Evolutionary conservation across 2,888 invertebrate genomes (phyloP).

Genomic region (Agonopterix arenella): DNA sequence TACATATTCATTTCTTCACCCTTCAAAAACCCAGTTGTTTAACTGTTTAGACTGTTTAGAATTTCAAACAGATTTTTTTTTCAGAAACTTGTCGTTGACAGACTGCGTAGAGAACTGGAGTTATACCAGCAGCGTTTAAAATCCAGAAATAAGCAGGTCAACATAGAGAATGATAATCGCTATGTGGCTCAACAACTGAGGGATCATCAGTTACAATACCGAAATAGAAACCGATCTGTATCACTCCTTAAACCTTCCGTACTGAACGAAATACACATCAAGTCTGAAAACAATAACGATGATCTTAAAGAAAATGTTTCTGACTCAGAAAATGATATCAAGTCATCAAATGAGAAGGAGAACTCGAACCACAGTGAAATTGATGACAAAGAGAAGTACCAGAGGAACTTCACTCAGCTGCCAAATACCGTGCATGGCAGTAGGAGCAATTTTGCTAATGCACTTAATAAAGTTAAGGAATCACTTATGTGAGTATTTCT

Average conservation of each 20-base stretch:
- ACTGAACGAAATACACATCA: conserved; percentile 64
- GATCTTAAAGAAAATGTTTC: conserved; percentile 45
- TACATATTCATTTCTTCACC: too few species aligned
- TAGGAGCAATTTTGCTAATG: conserved; percentile 60
- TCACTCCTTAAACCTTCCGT: conserved; percentile 67
- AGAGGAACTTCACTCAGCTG: conserved; percentile 41
- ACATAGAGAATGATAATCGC: conserved; percentile 60
- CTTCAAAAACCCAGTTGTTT: too few species aligned
- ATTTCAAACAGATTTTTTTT: conserved; percentile 5
- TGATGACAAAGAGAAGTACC: conserved; percentile 48
- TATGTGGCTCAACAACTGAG: conserved; percentile 64
- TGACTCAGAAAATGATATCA: conserved; percentile 56
- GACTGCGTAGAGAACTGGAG: conserved; percentile 75
- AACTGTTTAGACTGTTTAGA: too few species aligned
- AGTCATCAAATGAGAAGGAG: conserved; percentile 51
- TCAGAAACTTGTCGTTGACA: conserved; percentile 76
- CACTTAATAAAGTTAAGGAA: conserved; percentile 65
- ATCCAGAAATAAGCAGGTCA: conserved; percentile 58
- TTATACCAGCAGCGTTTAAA: conserved; percentile 67
- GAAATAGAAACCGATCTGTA: conserved; percentile 46
- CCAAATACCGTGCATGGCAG: conserved; percentile 49
- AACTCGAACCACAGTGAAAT: conserved; percentile 51
- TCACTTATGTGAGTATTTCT: conserved; percentile 51
- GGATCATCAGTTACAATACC: conserved; percentile 59
- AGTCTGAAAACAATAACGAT: conserved; percentile 51